A percentile compares a stretch with the other conserved stretches of the same genome.
These are phyloP conservation scores for Aurelia aurita DNA, from an alignment of 30 jellyfish, hydroid and myxozoan genomes.

Conservation along the genomic window DNA sequence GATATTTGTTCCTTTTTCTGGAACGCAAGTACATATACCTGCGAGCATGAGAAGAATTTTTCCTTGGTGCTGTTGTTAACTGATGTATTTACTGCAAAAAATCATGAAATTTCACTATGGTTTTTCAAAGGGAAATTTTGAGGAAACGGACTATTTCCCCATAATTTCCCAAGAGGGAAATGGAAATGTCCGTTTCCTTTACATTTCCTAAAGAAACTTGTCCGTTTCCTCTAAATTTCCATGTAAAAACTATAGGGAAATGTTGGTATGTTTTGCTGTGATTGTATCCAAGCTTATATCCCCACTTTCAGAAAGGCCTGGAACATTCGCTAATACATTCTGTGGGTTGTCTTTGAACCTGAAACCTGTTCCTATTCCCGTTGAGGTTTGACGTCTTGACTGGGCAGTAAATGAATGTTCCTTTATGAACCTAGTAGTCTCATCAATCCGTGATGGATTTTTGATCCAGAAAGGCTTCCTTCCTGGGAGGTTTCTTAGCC, in stretches of 20 bases:
- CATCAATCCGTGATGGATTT: neutral
- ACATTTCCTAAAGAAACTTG: too few relatives aligned
- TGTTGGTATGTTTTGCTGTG: too few relatives aligned
- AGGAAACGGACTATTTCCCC: too few relatives aligned
- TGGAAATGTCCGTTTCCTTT: too few relatives aligned
- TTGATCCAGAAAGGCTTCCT: neutral
- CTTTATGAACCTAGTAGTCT: neutral
- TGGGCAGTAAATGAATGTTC: neutral
- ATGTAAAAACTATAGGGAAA: too few relatives aligned
- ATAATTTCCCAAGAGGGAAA: too few relatives aligned
- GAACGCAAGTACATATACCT: constrained; percentile 14
- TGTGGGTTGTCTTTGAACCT: neutral
- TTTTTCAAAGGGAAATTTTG: too few relatives aligned
- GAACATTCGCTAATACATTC: constrained; percentile 10
- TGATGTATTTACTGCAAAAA: too few relatives aligned
- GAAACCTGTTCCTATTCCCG: constrained; percentile 25
- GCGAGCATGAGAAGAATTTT: neutral
- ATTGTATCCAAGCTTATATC: constrained; percentile 5
- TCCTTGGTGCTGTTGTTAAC: constrained; percentile 14
- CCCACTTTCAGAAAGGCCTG: constrained; percentile 23
- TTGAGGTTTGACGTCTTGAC: neutral
- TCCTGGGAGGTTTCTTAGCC: neutral
- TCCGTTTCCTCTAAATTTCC: too few relatives aligned
- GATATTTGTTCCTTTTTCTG: constrained; percentile 14
- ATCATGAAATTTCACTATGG: too few relatives aligned